These are phyloP conservation scores for Apodemia mormo DNA, from an alignment of 2,888 invertebrate genomes.

Conservation along the genomic window DNA sequence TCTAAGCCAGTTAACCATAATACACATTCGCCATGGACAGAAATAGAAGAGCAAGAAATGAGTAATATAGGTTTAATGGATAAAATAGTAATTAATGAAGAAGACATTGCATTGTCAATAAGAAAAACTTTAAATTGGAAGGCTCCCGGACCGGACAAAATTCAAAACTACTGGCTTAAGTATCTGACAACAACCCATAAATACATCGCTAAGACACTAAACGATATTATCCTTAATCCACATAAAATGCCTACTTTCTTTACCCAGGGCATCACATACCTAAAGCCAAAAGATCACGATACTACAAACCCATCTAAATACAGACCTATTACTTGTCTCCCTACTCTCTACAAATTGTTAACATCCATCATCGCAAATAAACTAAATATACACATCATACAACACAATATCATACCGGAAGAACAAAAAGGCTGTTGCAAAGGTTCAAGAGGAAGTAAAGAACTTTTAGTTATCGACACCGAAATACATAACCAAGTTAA, in stretches of 20 bases:
- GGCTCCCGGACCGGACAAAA: too few relatives aligned
- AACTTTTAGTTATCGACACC: slow-evolving; percentile 21
- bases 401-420: slow-evolving; percentile 16
- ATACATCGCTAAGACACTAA: slow-evolving; percentile 20
- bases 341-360: slow-evolving; percentile 21
- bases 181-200: slow-evolving; percentile 22
- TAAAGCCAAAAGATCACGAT: slow-evolving; percentile 24
- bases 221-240: slow-evolving; percentile 19
- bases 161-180: slow-evolving; percentile 27
- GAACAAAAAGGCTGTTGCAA: slow-evolving; percentile 23
- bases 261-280: slow-evolving; percentile 25
- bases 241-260: slow-evolving; percentile 23
- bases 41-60: slow-evolving; percentile 14
- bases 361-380: slow-evolving; percentile 23
- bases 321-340: too few relatives aligned
- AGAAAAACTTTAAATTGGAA: too few relatives aligned
- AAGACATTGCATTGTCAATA: slow-evolving; percentile 19
- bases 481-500: slow-evolving; percentile 24
- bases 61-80: slow-evolving; percentile 16
- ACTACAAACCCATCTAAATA: slow-evolving; percentile 40
- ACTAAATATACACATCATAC: slow-evolving; percentile 15
- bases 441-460: slow-evolving; percentile 25
- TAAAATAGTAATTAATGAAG: slow-evolving; percentile 17
- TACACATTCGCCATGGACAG: slow-evolving; percentile 16
- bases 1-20: slow-evolving; percentile 21